A percentile compares a stretch with the other conserved stretches of the same genome.
Evolutionary conservation across 1,140 invertebrate species (phyloP).

Genomic region (Pectinophora gossypiella): DNA sequence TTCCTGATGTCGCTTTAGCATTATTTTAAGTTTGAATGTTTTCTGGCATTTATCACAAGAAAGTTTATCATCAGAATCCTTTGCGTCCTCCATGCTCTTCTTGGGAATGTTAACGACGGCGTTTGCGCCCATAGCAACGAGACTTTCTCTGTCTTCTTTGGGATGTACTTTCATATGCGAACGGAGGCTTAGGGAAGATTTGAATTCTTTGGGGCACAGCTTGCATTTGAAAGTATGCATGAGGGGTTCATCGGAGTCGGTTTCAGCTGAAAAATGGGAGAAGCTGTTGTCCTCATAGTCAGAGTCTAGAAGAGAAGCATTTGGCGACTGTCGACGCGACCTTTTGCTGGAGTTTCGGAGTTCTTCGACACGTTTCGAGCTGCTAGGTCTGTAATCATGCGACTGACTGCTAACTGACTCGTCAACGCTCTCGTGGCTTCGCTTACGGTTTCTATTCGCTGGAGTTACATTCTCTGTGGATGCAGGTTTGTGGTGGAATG

Average conservation of each 20-base stretch:
- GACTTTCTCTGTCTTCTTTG: conserved; percentile 12
- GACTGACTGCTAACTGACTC: conserved; percentile 39
- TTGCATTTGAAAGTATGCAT: conserved; percentile 42
- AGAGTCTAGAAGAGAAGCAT: conserved; percentile 37
- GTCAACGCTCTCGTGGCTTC: conserved; percentile 45
- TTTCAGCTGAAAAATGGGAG: conserved; percentile 43
- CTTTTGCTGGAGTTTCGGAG: conserved; percentile 38
- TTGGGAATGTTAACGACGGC: conserved; percentile 22
- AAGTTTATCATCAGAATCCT: conserved; percentile 44
- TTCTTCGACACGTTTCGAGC: conserved; percentile 47
- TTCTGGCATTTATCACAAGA: conserved; percentile 60
- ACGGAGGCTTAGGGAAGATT: conserved; percentile 23
- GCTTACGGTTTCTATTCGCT: conserved; percentile 28
- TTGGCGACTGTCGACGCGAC: conserved; percentile 18
- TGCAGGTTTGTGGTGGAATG: conserved; percentile 39
- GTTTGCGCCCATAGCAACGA: conserved; percentile 5
- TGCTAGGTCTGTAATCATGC: conserved; percentile 30
- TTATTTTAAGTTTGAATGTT: conserved; percentile 64
- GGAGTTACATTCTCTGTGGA: conserved; percentile 23
- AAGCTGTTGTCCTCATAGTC: conserved; percentile 51
- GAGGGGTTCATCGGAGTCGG: conserved; percentile 54
- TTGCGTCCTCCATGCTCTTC: conserved; percentile 25
- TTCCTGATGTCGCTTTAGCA: conserved; percentile 47
- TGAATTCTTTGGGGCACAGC: conserved; percentile 49
- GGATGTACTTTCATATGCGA: conserved; percentile 38